phyloP scores from a whole-genome alignment of 35 echinoderm and acorn worm species.

The Ophiothrix spiculata region DNA sequence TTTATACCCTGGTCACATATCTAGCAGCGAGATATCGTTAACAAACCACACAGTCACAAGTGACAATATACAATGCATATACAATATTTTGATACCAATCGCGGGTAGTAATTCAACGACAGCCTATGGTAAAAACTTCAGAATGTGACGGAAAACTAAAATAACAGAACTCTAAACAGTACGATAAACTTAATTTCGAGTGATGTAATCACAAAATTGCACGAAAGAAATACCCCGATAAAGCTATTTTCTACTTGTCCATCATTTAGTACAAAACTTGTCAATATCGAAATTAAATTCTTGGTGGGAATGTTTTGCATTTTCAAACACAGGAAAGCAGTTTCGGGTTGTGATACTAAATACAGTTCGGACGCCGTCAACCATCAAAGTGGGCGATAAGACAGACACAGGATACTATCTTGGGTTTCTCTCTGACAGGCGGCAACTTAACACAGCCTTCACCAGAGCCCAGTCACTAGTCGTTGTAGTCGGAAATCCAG shows the following conservation, averaged over 20 bases:
- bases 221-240: background rate
- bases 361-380: conserved; percentile 66
- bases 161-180: background rate
- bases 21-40: background rate
- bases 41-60: background rate
- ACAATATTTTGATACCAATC: too few species aligned
- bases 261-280: background rate
- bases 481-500: conserved; percentile 80
- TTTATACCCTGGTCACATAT: background rate
- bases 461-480: conserved; percentile 77
- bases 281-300: background rate
- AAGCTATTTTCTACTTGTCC: background rate
- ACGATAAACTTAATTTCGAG: background rate
- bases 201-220: background rate
- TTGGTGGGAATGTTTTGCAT: background rate
- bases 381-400: conserved; percentile 51
- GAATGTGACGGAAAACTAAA: background rate
- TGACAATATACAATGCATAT: too few species aligned
- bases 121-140: too few species aligned
- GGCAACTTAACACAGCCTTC: conserved; percentile 78
- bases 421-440: conserved; percentile 73
- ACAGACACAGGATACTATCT: conserved; percentile 16
- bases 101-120: too few species aligned
- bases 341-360: conserved; percentile 84
- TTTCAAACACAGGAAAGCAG: conserved; percentile 53